Conservation (phyloP, 1,140 invertebrate species). For the Sycophaga agraensis region DNA sequence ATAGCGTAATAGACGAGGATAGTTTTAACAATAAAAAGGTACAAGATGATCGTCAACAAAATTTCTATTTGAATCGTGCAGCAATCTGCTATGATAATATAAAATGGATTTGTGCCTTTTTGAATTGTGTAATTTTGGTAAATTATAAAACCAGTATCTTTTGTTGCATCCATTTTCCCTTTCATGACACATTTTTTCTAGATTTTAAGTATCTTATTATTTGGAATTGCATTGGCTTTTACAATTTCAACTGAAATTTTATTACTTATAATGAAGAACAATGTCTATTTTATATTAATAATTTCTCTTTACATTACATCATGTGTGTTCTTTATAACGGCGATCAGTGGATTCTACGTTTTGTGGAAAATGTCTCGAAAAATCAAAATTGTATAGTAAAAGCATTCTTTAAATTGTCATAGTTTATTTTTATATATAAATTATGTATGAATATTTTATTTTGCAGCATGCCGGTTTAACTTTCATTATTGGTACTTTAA, state of each 20-base stretch:
- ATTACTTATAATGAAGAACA: neutral
- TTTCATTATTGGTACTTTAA: neutral
- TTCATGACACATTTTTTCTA: neutral
- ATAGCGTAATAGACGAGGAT: neutral
- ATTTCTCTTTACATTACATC: slow-evolving; percentile 3
- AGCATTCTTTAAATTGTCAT: neutral
- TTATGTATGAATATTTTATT: neutral
- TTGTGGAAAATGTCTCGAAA: neutral
- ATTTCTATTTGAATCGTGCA: neutral
- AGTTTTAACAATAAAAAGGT: neutral
- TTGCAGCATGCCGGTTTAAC: neutral
- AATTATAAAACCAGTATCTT: too few relatives aligned
- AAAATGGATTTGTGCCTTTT: slow-evolving; percentile 7
- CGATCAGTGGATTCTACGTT: slow-evolving; percentile 3
- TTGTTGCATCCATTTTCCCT: too few relatives aligned
- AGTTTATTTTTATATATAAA: too few relatives aligned
- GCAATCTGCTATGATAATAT: slow-evolving; percentile 12
- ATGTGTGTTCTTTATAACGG: neutral
- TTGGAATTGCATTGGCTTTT: slow-evolving; percentile 8
- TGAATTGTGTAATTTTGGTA: slow-evolving; percentile 11
- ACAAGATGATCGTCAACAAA: neutral
- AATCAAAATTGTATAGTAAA: slow-evolving; percentile 11
- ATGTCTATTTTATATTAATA: neutral
- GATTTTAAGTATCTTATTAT: slow-evolving; percentile 14
- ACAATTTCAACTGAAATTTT: neutral